Percentiles rank a stretch among this genome's conserved stretches.
phyloP scores from a whole-genome alignment of 35 echinoderm and acorn worm species.

The Eucidaris tribuloides region DNA sequence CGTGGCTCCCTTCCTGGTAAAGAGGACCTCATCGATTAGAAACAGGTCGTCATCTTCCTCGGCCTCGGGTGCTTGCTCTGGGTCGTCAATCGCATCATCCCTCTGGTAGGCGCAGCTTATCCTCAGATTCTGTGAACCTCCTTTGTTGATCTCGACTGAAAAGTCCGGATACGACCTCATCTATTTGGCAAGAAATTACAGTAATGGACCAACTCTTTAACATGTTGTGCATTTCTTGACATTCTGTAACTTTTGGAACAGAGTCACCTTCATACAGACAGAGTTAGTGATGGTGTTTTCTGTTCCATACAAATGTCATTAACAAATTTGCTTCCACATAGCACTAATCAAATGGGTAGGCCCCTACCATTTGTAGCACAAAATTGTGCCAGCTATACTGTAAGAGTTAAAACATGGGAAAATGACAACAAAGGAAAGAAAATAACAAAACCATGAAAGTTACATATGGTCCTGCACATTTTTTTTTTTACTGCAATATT shows the following conservation, averaged over 20 bases:
- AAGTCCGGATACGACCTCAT: constrained; percentile 96
- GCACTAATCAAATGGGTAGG: background rate
- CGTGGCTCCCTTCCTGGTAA: constrained; percentile 32
- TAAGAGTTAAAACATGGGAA: no score
- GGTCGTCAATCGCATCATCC: constrained; percentile 55
- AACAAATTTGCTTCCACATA: background rate
- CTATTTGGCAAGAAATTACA: constrained; percentile 23
- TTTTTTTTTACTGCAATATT: no score
- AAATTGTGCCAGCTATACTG: no score
- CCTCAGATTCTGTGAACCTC: constrained; percentile 37
- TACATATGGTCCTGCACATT: no score
- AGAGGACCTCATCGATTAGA: constrained; percentile 87
- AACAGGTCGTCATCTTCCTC: constrained; percentile 55
- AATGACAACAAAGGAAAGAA: no score
- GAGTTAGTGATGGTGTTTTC: background rate
- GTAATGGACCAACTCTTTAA: background rate
- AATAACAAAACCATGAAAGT: no score
- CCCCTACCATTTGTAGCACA: background rate
- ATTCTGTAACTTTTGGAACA: background rate
- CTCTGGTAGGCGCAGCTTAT: constrained; percentile 74
- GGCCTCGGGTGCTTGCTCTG: background rate
- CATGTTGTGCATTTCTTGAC: background rate
- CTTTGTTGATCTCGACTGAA: constrained; percentile 78
- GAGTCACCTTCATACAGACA: background rate
- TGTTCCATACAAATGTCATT: background rate